These are phyloP conservation scores for Notechis scutatus DNA, from an alignment of 2,113 vertebrate species.

Conservation along the genomic window DNA sequence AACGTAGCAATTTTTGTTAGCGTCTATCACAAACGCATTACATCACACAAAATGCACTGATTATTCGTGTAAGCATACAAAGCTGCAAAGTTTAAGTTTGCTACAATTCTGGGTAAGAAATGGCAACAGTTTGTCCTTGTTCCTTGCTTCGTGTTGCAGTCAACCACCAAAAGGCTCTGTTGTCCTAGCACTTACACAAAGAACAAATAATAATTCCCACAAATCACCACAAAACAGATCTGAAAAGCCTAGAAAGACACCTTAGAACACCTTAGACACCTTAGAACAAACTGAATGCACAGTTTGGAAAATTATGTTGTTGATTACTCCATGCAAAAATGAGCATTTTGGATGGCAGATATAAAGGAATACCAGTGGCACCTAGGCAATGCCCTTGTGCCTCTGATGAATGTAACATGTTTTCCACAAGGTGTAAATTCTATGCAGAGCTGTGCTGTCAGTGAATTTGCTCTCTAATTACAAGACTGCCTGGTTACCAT, in stretches of 20 bases:
- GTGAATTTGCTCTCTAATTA: neutral
- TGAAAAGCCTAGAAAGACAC: neutral
- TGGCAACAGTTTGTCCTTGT: too few species aligned
- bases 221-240: neutral
- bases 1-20: too few species aligned
- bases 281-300: neutral
- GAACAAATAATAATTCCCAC: too few species aligned
- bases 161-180: too few species aligned
- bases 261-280: neutral
- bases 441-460: neutral
- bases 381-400: neutral
- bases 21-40: too few species aligned
- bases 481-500: neutral
- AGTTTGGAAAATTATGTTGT: neutral
- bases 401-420: neutral
- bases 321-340: neutral
- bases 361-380: neutral
- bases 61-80: too few species aligned
- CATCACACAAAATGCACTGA: too few species aligned
- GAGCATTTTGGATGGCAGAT: neutral
- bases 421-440: neutral
- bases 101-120: too few species aligned
- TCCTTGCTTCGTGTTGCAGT: too few species aligned
- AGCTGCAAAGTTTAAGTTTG: too few species aligned
- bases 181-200: too few species aligned